A percentile compares a stretch with the other conserved stretches of the same genome.
These are phyloP conservation scores for Sinosuthora webbiana DNA, from an alignment of 2,113 vertebrate species.

Conservation along the genomic window DNA sequence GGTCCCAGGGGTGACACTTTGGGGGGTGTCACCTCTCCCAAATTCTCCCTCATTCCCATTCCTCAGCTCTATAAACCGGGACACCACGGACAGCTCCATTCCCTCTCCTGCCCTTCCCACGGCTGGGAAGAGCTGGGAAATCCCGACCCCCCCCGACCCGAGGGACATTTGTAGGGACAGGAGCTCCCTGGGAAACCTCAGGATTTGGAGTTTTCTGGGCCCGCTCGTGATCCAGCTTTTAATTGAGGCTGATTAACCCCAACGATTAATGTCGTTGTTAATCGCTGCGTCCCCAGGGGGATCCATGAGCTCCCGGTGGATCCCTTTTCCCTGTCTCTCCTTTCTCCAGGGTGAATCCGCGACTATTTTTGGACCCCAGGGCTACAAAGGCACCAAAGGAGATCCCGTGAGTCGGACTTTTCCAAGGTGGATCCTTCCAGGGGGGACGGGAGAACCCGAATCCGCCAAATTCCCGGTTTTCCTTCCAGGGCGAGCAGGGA, in stretches of 20 bases:
- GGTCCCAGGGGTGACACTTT: not conserved
- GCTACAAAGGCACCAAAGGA: constrained; percentile 87
- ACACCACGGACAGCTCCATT: not conserved
- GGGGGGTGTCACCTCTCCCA: not conserved
- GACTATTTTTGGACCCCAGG: constrained; percentile 79
- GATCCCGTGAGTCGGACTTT: constrained; percentile 68
- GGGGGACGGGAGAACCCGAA: not conserved
- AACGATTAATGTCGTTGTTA: not conserved
- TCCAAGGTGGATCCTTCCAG: not conserved
- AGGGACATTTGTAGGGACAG: not conserved
- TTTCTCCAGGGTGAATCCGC: constrained; percentile 77
- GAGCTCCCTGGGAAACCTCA: not conserved
- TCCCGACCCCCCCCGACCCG: accelerated
- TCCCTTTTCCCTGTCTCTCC: not conserved
- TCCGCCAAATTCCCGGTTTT: not conserved
- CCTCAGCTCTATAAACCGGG: not conserved
- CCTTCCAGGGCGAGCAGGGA: constrained; percentile 80
- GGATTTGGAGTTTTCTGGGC: not conserved
- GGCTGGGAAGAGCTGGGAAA: not conserved
- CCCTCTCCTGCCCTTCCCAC: not conserved
- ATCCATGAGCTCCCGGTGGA: not conserved
- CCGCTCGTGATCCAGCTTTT: accelerated
- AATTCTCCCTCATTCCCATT: not conserved
- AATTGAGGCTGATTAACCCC: not conserved
- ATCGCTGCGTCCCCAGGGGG: accelerated